These are phyloP conservation scores for Oscheius sp. DNA, from an alignment of 1,140 invertebrate species.

Conservation along the genomic window DNA sequence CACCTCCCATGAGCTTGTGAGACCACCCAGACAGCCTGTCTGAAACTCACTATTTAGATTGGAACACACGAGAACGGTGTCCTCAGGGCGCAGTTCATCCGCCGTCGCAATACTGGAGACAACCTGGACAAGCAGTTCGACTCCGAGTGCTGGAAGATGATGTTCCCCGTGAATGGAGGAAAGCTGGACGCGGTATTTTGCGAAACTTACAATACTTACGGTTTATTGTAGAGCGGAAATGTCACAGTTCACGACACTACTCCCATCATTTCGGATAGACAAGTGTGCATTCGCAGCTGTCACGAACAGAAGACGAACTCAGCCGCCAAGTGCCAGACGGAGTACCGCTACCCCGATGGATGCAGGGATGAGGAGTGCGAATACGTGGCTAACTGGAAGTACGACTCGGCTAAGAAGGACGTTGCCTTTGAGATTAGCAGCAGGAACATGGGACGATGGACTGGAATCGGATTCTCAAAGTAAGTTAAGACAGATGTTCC, in stretches of 20 bases:
- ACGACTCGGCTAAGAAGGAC: conserved; percentile 32
- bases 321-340: conserved; percentile 42
- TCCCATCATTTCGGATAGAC: conserved; percentile 75
- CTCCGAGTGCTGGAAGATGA: conserved; percentile 55
- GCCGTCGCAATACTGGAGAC: conserved; percentile 60
- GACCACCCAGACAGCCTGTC: background rate
- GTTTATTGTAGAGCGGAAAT: conserved; percentile 70
- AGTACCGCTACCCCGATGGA: conserved; percentile 51
- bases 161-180: conserved; percentile 62
- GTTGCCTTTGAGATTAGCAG: conserved; percentile 55
- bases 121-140: conserved; percentile 52
- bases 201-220: background rate
- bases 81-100: conserved; percentile 59
- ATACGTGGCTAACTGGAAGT: conserved; percentile 55
- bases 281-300: conserved; percentile 75
- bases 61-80: conserved; percentile 53
- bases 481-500: background rate
- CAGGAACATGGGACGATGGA: conserved; percentile 58
- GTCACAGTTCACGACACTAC: conserved; percentile 76
- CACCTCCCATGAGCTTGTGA: background rate
- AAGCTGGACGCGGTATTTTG: conserved; percentile 28
- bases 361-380: conserved; percentile 54
- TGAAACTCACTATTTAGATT: conserved; percentile 21
- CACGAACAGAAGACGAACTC: background rate
- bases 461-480: conserved; percentile 60